Conservation (phyloP, 2,113 vertebrate species). For the Phalacrocorax aristotelis region DNA sequence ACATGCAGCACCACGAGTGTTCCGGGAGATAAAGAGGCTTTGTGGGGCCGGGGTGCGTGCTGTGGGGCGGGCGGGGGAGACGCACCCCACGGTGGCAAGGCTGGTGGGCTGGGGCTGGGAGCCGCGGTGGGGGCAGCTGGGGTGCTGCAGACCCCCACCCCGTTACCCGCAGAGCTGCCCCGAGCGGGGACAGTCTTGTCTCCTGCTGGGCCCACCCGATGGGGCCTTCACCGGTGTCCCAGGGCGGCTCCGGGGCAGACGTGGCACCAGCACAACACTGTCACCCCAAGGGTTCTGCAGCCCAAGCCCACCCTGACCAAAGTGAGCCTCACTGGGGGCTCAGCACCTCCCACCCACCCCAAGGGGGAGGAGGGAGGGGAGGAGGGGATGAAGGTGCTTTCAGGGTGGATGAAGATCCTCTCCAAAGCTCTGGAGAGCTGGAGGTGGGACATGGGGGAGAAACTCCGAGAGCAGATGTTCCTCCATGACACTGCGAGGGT, state of each 20-base stretch:
- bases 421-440: neutral
- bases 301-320: neutral
- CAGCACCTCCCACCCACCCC: accelerated
- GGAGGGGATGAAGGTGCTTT: neutral
- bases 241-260: accelerated
- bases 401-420: neutral
- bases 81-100: accelerated
- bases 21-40: neutral
- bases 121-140: accelerated
- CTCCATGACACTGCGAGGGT: neutral
- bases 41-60: neutral
- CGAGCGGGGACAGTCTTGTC: accelerated
- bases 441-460: neutral
- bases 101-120: neutral
- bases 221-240: neutral
- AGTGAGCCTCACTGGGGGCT: neutral
- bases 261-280: accelerated
- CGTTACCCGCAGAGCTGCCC: neutral
- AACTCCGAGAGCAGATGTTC: accelerated
- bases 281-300: accelerated
- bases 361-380: neutral
- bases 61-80: neutral
- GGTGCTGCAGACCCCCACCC: too few relatives aligned
- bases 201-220: neutral
- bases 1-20: neutral